A percentile compares a stretch with the other conserved stretches of the same genome.
Evolutionary conservation across 1,140 invertebrate species (phyloP).

Genomic region (Agraylea sexmaculata): DNA sequence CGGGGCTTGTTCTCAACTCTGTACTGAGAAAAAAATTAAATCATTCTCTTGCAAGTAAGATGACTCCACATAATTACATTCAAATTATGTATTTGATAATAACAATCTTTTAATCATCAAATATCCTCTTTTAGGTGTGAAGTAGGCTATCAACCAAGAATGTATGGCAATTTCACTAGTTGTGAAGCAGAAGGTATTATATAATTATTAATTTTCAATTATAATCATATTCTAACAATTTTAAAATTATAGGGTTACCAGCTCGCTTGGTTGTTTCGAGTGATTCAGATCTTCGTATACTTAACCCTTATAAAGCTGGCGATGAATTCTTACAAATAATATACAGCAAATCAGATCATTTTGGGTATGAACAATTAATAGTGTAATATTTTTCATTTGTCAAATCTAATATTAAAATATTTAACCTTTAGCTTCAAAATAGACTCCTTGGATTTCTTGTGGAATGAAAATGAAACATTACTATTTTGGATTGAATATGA

Average conservation of each 20-base stretch:
- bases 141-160: conserved; percentile 45
- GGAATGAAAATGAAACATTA: conserved; percentile 30
- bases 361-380: neutral
- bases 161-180: conserved; percentile 34
- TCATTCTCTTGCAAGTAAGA: conserved; percentile 48
- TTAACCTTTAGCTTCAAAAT: conserved; percentile 29
- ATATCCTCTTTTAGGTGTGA: conserved; percentile 39
- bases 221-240: conserved; percentile 1
- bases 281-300: conserved; percentile 48
- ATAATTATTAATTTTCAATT: conserved; percentile 7
- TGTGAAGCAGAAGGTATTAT: conserved; percentile 42
- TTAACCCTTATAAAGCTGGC: conserved; percentile 49
- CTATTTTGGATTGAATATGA: conserved; percentile 45
- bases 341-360: neutral
- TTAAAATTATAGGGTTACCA: conserved; percentile 28
- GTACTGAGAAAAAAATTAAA: conserved; percentile 50
- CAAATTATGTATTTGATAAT: neutral
- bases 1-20: conserved; percentile 63
- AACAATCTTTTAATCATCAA: neutral
- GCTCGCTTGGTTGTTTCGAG: conserved; percentile 49
- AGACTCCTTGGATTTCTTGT: conserved; percentile 44
- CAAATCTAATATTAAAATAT: conserved; percentile 7
- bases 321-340: conserved; percentile 29
- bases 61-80: neutral
- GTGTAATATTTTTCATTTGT: neutral